Conservation (phyloP, 1,140 invertebrate species). For the Hylyphantes graminicola region DNA sequence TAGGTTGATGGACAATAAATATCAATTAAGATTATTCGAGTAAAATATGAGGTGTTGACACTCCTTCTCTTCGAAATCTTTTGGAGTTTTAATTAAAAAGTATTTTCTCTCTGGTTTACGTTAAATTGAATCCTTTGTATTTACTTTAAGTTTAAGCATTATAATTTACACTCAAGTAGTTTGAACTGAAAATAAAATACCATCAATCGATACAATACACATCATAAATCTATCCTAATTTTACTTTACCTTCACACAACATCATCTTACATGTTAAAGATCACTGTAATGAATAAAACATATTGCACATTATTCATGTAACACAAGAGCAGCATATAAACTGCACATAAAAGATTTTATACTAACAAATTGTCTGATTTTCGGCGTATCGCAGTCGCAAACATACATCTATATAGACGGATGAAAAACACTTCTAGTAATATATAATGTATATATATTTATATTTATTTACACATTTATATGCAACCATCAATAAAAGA, state of each 20-base stretch:
- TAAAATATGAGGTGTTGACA: background rate
- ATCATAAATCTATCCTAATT: no score
- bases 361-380: constrained; percentile 20
- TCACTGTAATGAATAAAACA: background rate
- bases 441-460: constrained; percentile 44
- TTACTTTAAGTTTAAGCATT: no score
- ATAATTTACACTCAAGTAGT: no score
- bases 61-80: no score
- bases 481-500: constrained; percentile 49
- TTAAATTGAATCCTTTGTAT: no score
- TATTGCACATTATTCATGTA: constrained; percentile 3
- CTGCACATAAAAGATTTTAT: constrained; percentile 17
- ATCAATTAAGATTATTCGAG: constrained; percentile 1
- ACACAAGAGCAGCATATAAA: background rate
- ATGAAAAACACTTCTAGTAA: constrained; percentile 50
- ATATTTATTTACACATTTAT: constrained; percentile 49
- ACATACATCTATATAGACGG: constrained; percentile 55
- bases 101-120: no score
- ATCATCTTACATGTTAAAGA: background rate
- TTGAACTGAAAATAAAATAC: no score
- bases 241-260: no score
- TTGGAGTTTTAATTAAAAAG: no score
- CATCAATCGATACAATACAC: no score
- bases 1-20: background rate
- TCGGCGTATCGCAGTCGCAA: constrained; percentile 2